A percentile compares a stretch with the other conserved stretches of the same genome.
Conservation (phyloP, 1,140 invertebrate genomes). For the Muscidifurax raptorellus region DNA sequence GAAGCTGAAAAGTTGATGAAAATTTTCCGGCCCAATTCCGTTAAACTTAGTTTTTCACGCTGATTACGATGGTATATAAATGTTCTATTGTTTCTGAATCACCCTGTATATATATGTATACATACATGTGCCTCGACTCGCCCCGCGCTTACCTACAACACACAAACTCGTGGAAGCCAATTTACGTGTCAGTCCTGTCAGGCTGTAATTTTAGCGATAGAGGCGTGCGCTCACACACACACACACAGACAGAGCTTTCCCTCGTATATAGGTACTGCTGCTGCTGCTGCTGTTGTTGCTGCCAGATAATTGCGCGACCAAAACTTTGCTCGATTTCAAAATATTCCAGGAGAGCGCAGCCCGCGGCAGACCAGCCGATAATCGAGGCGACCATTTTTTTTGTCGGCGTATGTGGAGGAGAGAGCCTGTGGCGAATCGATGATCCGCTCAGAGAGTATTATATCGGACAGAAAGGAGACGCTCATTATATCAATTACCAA, state of each 20-base stretch:
- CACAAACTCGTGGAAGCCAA: conserved; percentile 63
- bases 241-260: conserved; percentile 47
- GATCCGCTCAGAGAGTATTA: conserved; percentile 44
- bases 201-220: conserved; percentile 71
- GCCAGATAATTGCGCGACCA: conserved; percentile 65
- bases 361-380: conserved; percentile 27
- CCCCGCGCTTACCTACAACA: conserved; percentile 61
- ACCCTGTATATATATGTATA: neutral
- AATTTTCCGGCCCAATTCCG: too few species aligned
- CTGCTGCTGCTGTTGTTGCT: conserved; percentile 42
- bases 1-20: too few species aligned
- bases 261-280: conserved; percentile 30
- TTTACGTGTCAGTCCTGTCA: conserved; percentile 72
- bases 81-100: too few species aligned
- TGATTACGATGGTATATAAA: too few species aligned
- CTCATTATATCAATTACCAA: conserved; percentile 46
- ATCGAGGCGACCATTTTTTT: conserved; percentile 41
- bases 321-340: conserved; percentile 72
- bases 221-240: conserved; percentile 51
- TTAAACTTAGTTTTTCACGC: too few species aligned
- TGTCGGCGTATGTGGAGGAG: neutral
- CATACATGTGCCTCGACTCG: conserved; percentile 41
- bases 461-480: conserved; percentile 26
- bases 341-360: conserved; percentile 56
- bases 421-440: conserved; percentile 34